Evolutionary conservation across 1,140 invertebrate genomes (phyloP), one percentile per base, ranked within the genome.

Genomic region (Leptoteleia sp.): DNA sequence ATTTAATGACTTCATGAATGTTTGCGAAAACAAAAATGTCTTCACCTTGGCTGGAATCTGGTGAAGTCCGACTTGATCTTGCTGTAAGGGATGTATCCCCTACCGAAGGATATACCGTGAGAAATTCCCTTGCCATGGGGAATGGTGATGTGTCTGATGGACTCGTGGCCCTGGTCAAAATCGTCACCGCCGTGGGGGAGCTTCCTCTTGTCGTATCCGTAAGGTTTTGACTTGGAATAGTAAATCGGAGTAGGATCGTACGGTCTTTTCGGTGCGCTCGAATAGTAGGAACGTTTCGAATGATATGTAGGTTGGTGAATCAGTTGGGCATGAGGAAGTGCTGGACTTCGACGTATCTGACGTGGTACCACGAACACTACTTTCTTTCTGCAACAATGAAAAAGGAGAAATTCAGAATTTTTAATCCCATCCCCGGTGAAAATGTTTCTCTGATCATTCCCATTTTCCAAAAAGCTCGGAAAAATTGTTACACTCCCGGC

Each of bases 1-100:
- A n/a, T n/a, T n/a, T 22, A 22, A 22, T 22, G 19, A 22, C 5
- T 22, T 2, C 19, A 22, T 22, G 2, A 2, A 22, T 22, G 2
- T 22, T 22, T 22, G 19, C 19, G 5, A 5, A 22, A 22, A 22
- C 5, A 3, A 22, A 29, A 29, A 29, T 1, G 27, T 81, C 64
- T 84, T 12, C 79, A 68, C 8, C 59, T 42, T 2, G 59, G 62
- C 0, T 52, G 45, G 0, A 68, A n/a, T n/a, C 80, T 33, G 3
- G 82, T 68, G 1, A 81, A 80, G 16, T 68, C 79, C 22, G 75
- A 57, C 17, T 85, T 84, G 16, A 82, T 25, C 11, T 76, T 78
- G 3, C 82, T 83, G 31, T 86, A 87, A 1, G 86, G 85, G 0
- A 88, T 64, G 15, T 88, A 88, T 13, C 84, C 86, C 17, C 84